Evolutionary conservation across 2,888 invertebrate genomes (phyloP), one percentile per base, ranked within the genome.

Genomic region (Lissonota sp.): DNA sequence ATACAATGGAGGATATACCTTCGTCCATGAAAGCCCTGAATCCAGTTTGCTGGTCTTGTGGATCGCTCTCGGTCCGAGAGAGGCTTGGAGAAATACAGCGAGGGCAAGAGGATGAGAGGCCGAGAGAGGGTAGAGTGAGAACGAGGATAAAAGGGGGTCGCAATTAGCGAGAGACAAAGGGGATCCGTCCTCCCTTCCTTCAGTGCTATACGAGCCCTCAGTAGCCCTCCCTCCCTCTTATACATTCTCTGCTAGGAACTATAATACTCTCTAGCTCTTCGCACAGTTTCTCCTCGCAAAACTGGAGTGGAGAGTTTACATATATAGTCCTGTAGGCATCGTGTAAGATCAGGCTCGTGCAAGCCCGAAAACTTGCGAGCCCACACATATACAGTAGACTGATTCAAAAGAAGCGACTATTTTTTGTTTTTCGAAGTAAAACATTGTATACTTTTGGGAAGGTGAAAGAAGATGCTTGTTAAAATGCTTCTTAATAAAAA

Each of bases 111-210:
- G 63, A 58, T 63, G 69, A 39, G 57, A 44, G 55, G 40, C 69
- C 62, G 62, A 69, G 69, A 73, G 69, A 16, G 57, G 37, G 63
- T 26, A 16, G 39, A 46, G 58, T 6, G 58, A 26, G 60, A 60
- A 53, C 14, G 4, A 16, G 53, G 14, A 42, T 60, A 58, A 46
- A 70, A 70, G 57, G 70, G 69, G 70, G 42, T 71, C 73, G 71
- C 79, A 80, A 80, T 80, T 80, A 80, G 79, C 60, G 74, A 55
- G 71, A 80, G 79, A 80, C 79, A 80, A 80, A 80, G 75, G 75
- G 66, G 64, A 70, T 57, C 39, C 60, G 60, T 70, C 46, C 55
- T 69, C 70, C 74, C 75, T 66, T 60, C 51, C 62, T 53, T 66
- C 64, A 53, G 58, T 60, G 51, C 42, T 62, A 57, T 66, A 70